phyloP scores from a whole-genome alignment of 2,888 invertebrate genomes.

The Nycteola revayana region DNA sequence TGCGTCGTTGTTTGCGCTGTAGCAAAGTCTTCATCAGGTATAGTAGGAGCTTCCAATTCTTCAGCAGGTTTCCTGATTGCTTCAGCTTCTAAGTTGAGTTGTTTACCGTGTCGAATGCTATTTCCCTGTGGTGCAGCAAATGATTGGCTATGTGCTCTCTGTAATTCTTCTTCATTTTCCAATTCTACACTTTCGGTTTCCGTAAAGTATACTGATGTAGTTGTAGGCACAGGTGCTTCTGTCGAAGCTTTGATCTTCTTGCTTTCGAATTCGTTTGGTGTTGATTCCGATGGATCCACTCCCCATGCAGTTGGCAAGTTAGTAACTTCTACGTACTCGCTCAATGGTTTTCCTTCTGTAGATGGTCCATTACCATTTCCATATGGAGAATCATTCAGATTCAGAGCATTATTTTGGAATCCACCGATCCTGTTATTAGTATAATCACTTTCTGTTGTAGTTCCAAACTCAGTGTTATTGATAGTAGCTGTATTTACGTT shows the following conservation, averaged over 20 bases:
- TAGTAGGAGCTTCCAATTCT: slow-evolving; percentile 68
- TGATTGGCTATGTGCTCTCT: slow-evolving; percentile 87
- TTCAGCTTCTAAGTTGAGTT: slow-evolving; percentile 49
- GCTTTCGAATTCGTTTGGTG: slow-evolving; percentile 62
- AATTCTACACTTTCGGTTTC: slow-evolving; percentile 67
- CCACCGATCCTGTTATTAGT: slow-evolving; percentile 58
- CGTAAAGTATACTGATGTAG: slow-evolving; percentile 63
- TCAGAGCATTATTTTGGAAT: slow-evolving; percentile 69
- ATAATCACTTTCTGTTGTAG: slow-evolving; percentile 53
- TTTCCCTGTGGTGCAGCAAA: slow-evolving; percentile 83
- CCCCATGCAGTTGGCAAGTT: slow-evolving; percentile 74
- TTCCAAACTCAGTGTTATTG: slow-evolving; percentile 45
- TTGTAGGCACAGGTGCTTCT: slow-evolving; percentile 41
- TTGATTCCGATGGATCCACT: slow-evolving; percentile 55
- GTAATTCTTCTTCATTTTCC: slow-evolving; percentile 84
- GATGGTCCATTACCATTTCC: slow-evolving; percentile 62
- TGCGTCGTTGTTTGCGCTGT: slow-evolving; percentile 53
- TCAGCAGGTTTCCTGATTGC: slow-evolving; percentile 61
- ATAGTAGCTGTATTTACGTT: slow-evolving; percentile 49
- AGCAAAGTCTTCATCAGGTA: slow-evolving; percentile 50
- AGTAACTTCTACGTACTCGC: slow-evolving; percentile 69
- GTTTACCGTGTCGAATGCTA: slow-evolving; percentile 67
- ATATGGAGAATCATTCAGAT: slow-evolving; percentile 61
- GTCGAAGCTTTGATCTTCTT: slow-evolving; percentile 60
- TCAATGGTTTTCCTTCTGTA: slow-evolving; percentile 68